A percentile compares a stretch with the other conserved stretches of the same genome.
Evolutionary conservation across 64 coral and sea anemone species (phyloP).

Genomic region (Porites australiensis): DNA sequence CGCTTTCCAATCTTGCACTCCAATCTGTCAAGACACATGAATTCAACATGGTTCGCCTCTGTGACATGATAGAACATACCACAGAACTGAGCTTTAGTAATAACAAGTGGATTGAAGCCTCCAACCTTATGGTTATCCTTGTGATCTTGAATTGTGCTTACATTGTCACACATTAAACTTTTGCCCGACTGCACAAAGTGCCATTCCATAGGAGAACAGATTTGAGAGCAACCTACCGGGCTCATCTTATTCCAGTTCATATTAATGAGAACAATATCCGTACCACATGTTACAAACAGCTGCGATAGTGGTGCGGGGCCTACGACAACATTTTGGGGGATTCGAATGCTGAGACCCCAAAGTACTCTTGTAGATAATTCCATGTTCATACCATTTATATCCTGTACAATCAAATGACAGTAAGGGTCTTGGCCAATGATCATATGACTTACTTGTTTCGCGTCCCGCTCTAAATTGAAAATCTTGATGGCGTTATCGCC

Average conservation of each 20-base stretch:
- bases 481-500: slow-evolving; percentile 12
- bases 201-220: not conserved
- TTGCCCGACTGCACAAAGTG: not conserved
- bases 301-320: slow-evolving; percentile 1
- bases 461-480: not conserved
- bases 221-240: not conserved
- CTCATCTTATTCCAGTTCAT: slow-evolving; percentile 17
- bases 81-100: slow-evolving; percentile 38
- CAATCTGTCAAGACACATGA: slow-evolving; percentile 7
- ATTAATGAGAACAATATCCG: slow-evolving; percentile 21
- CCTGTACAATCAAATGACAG: not conserved
- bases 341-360: not conserved
- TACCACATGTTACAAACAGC: not conserved
- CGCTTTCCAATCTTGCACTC: slow-evolving; percentile 25
- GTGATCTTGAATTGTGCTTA: slow-evolving; percentile 33
- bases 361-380: not conserved
- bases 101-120: slow-evolving; percentile 29
- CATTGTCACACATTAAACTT: slow-evolving; percentile 20
- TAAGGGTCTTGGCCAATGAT: not conserved
- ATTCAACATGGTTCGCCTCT: not conserved
- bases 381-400: not conserved
- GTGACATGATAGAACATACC: slow-evolving; percentile 46
- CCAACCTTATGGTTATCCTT: slow-evolving; percentile 10
- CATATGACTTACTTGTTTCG: slow-evolving; percentile 36
- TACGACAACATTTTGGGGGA: slow-evolving; percentile 1